These are phyloP conservation scores for Graphium colonna DNA, from an alignment of 2,888 invertebrate species.

Conservation along the genomic window DNA sequence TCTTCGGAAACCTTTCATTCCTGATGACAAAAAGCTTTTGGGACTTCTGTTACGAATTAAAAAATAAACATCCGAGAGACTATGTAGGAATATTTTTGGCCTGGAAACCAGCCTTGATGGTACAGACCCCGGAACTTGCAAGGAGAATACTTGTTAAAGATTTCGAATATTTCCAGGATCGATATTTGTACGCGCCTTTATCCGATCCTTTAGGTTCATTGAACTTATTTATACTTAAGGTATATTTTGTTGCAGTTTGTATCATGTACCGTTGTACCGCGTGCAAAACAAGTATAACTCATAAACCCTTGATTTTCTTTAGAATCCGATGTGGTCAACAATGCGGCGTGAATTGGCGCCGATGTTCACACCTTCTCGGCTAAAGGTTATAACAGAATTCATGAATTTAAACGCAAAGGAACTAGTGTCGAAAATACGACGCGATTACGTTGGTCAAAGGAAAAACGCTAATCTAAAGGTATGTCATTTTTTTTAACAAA, in stretches of 20 bases:
- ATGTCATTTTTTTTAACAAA: too few relatives aligned
- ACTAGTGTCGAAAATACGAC: conserved; percentile 49
- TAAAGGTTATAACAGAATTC: conserved; percentile 50
- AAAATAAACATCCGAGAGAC: conserved; percentile 41
- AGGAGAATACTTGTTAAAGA: conserved; percentile 46
- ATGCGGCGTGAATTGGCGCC: conserved; percentile 55
- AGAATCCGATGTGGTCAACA: conserved; percentile 56
- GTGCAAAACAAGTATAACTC: too few relatives aligned
- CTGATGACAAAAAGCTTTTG: conserved; percentile 51
- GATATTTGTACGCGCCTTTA: conserved; percentile 43
- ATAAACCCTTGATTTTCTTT: too few relatives aligned
- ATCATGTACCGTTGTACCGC: too few relatives aligned
- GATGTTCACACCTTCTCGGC: conserved; percentile 53
- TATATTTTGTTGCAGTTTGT: too few relatives aligned
- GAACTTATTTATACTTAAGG: conserved; percentile 58
- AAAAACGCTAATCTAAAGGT: conserved; percentile 56
- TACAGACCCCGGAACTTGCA: conserved; percentile 55
- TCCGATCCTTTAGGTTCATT: conserved; percentile 56
- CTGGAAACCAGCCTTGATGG: conserved; percentile 48
- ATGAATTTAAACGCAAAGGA: conserved; percentile 58
- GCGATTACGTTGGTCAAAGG: conserved; percentile 47
- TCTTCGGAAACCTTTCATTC: conserved; percentile 52
- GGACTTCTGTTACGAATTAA: conserved; percentile 45
- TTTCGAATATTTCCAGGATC: conserved; percentile 57
- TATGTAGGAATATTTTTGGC: conserved; percentile 55